Conservation (phyloP, 2,797 vertebrate species). For the Leuciscus waleckii region DNA sequence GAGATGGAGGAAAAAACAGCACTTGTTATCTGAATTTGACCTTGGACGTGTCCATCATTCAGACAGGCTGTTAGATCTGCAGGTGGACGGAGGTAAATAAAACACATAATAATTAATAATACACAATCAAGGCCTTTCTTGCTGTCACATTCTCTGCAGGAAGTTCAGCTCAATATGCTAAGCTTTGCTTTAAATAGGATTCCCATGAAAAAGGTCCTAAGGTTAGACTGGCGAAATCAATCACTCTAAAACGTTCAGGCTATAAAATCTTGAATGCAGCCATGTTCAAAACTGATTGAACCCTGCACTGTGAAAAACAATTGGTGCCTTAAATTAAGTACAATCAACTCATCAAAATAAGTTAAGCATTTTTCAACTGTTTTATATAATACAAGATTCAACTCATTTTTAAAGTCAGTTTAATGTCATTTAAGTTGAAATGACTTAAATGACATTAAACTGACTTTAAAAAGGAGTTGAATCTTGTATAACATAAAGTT, state of each 20-base stretch:
- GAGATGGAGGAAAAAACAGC: constrained; percentile 42
- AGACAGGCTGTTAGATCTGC: constrained; percentile 60
- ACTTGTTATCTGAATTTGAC: constrained; percentile 62
- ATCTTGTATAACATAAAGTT: too few species aligned
- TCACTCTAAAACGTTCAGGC: neutral
- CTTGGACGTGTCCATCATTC: constrained; percentile 72
- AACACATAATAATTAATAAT: constrained; percentile 66
- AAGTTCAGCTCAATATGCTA: constrained; percentile 25
- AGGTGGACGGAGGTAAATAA: constrained; percentile 49
- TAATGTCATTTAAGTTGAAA: too few species aligned
- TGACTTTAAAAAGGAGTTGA: too few species aligned
- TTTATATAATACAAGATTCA: too few species aligned
- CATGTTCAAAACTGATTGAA: neutral
- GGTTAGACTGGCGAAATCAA: neutral
- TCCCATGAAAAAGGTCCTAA: neutral
- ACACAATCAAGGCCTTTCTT: constrained; percentile 56
- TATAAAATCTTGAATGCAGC: neutral
- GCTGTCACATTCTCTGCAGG: neutral
- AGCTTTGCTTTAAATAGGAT: constrained; percentile 26
- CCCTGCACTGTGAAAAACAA: too few species aligned
- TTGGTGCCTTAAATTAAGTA: too few species aligned
- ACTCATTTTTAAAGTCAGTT: too few species aligned
- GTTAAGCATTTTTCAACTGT: too few species aligned
- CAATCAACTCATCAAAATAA: too few species aligned
- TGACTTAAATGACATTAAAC: too few species aligned